Evolutionary conservation across 2,113 vertebrate genomes (phyloP).

Genomic region (Siniperca chuatsi): DNA sequence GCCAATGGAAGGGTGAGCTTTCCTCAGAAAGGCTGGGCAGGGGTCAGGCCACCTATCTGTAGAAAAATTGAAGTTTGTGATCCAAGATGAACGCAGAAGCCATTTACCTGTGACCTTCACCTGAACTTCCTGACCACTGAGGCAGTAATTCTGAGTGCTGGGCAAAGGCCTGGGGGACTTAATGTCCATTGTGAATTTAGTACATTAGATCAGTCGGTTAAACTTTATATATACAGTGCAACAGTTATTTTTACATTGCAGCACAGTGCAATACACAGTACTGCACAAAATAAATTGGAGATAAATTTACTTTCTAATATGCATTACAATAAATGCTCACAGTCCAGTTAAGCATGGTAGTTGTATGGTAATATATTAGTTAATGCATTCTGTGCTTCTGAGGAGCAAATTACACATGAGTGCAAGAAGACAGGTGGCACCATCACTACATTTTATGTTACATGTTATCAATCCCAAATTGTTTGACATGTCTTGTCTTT

Average conservation of each 20-base stretch:
- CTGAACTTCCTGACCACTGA: slow-evolving; percentile 20
- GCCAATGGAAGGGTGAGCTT: slow-evolving; percentile 21
- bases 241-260: neutral
- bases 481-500: neutral
- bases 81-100: neutral
- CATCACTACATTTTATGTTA: neutral
- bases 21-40: neutral
- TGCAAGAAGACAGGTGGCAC: neutral
- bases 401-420: neutral
- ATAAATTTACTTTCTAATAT: neutral
- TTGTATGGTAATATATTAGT: neutral
- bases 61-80: slow-evolving; percentile 14
- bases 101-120: slow-evolving; percentile 41
- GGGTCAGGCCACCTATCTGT: slow-evolving; percentile 35
- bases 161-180: slow-evolving; percentile 12
- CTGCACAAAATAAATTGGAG: no score
- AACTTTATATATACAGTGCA: neutral
- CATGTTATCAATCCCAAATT: neutral
- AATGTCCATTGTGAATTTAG: slow-evolving; percentile 17
- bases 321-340: neutral
- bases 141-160: slow-evolving; percentile 14
- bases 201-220: slow-evolving; percentile 16
- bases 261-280: neutral
- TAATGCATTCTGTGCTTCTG: neutral
- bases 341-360: neutral